These are phyloP conservation scores for Drosophila macrospina DNA, from an alignment of 2,888 invertebrate species.

Conservation along the genomic window DNA sequence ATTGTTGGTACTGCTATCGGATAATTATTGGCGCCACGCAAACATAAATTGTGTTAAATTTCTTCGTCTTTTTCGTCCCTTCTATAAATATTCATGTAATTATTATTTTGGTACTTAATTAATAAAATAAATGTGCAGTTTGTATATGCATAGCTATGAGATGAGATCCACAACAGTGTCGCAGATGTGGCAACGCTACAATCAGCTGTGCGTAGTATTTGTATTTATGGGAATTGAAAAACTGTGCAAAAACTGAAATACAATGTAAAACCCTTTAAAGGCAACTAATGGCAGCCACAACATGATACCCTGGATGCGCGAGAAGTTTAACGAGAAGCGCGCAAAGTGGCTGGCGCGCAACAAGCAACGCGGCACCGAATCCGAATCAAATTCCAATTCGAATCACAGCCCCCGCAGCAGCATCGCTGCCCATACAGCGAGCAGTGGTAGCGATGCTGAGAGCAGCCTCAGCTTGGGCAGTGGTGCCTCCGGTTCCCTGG, in stretches of 20 bases:
- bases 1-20: not conserved
- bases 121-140: too few relatives aligned
- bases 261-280: slow-evolving; percentile 35
- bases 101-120: too few relatives aligned
- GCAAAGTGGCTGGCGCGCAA: slow-evolving; percentile 84
- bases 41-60: not conserved
- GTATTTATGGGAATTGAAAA: slow-evolving; percentile 44
- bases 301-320: slow-evolving; percentile 85
- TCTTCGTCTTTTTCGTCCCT: too few relatives aligned
- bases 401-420: slow-evolving; percentile 41
- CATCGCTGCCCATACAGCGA: slow-evolving; percentile 18
- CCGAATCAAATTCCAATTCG: slow-evolving; percentile 40
- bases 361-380: slow-evolving; percentile 60
- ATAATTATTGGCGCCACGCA: not conserved
- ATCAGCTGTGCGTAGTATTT: slow-evolving; percentile 60
- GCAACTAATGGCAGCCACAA: slow-evolving; percentile 53
- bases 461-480: slow-evolving; percentile 56
- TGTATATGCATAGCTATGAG: too few relatives aligned
- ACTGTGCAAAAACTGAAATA: slow-evolving; percentile 33
- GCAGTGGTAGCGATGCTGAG: slow-evolving; percentile 57
- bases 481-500: slow-evolving; percentile 34
- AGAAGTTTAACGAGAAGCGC: slow-evolving; percentile 85
- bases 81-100: too few relatives aligned
- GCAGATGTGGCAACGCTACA: slow-evolving; percentile 43
- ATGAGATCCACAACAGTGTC: slow-evolving; percentile 6